Conservation (phyloP, 2,888 invertebrate species). For the Petrolisthes cinctipes region DNA sequence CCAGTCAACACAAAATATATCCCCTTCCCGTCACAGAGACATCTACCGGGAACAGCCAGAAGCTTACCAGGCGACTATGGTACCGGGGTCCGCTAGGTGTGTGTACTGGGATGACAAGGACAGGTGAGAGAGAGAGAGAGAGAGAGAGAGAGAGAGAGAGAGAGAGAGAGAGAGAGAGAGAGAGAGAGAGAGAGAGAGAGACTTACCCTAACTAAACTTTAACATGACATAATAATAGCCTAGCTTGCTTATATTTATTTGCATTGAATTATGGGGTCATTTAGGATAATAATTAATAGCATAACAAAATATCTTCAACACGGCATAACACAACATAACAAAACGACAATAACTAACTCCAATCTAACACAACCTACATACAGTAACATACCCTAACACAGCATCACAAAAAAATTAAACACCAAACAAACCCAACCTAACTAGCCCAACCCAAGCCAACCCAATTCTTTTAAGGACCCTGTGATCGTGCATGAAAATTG, state of each 20-base stretch:
- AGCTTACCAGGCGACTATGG: constrained; percentile 24
- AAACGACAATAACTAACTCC: too few species aligned
- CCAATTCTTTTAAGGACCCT: too few species aligned
- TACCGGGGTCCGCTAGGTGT: constrained; percentile 38
- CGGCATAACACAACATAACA: too few species aligned
- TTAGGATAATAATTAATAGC: too few species aligned
- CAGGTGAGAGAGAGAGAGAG: constrained; percentile 13
- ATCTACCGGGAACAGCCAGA: constrained; percentile 30
- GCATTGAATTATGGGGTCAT: too few species aligned
- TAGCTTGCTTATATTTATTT: neutral
- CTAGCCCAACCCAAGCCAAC: too few species aligned
- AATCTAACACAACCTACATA: too few species aligned
- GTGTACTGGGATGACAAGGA: constrained; percentile 33
- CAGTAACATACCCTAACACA: too few species aligned
- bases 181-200: neutral
- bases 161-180: neutral
- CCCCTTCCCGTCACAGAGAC: constrained; percentile 7
- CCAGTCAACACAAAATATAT: neutral
- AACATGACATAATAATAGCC: neutral
- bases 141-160: neutral
- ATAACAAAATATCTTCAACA: too few species aligned
- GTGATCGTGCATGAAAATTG: too few species aligned
- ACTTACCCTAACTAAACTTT: neutral
- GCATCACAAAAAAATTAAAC: too few species aligned
- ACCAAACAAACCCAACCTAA: too few species aligned